A percentile compares a stretch with the other conserved stretches of the same genome.
These are phyloP conservation scores for Nemopilema nomurai DNA, from an alignment of 30 jellyfish, hydroid and myxozoan genomes.

Conservation along the genomic window DNA sequence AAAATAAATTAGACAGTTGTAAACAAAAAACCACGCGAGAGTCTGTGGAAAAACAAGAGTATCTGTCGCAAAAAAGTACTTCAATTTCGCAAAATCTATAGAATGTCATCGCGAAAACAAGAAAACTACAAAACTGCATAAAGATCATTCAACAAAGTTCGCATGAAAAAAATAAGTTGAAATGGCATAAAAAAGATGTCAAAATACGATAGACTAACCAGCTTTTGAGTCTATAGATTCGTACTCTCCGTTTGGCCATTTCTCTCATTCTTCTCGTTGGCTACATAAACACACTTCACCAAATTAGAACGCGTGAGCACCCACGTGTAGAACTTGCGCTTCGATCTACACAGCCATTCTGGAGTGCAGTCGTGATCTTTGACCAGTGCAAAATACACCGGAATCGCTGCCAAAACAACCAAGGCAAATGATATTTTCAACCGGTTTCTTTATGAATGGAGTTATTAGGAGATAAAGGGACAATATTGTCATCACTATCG, in stretches of 20 bases:
- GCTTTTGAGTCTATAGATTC: not conserved
- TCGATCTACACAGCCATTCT: not conserved
- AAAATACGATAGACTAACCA: too few species aligned
- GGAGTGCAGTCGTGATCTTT: not conserved
- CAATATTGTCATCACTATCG: constrained; percentile 20
- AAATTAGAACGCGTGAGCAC: not conserved
- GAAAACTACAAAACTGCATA: too few species aligned
- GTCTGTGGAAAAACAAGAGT: too few species aligned
- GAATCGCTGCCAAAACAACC: constrained; percentile 9
- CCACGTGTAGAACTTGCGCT: not conserved
- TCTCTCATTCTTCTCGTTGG: not conserved
- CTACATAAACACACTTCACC: constrained; percentile 4
- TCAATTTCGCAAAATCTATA: too few species aligned
- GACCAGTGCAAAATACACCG: constrained; percentile 20
- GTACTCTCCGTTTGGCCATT: not conserved
- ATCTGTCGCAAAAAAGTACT: too few species aligned
- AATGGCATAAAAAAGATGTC: too few species aligned
- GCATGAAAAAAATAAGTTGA: too few species aligned
- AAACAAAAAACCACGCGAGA: too few species aligned
- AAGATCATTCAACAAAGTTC: too few species aligned
- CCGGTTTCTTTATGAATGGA: constrained; percentile 34
- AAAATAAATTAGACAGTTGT: too few species aligned
- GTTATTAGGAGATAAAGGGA: constrained; percentile 13
- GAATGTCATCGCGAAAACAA: too few species aligned
- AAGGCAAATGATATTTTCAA: constrained; percentile 10